phyloP scores from a whole-genome alignment of 2,797 vertebrate species.

The Gallinago solitaria region DNA sequence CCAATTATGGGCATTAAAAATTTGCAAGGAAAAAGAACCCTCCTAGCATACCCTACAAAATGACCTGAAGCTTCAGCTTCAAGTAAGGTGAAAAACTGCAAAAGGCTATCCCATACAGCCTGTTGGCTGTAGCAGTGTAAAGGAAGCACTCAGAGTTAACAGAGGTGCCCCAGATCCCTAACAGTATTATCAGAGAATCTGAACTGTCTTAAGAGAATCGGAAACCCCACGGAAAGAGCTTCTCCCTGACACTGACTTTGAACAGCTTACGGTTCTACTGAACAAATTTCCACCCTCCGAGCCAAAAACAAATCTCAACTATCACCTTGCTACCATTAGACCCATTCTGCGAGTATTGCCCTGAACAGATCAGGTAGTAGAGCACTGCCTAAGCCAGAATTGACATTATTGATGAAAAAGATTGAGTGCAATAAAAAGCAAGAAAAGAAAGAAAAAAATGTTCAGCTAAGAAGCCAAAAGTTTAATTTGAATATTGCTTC shows the following conservation, averaged over 20 bases:
- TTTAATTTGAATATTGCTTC: constrained; percentile 39
- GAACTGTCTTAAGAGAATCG: neutral
- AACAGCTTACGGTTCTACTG: neutral
- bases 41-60: neutral
- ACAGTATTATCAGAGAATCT: neutral
- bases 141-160: neutral
- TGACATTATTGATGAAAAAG: neutral
- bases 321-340: neutral
- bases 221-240: neutral
- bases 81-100: neutral
- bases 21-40: neutral
- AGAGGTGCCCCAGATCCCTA: neutral
- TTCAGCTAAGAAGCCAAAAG: neutral
- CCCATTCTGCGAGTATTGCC: neutral
- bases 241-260: neutral
- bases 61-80: neutral
- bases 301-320: neutral
- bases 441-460: neutral
- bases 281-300: neutral
- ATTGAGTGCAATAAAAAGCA: neutral
- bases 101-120: neutral
- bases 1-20: neutral
- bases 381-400: neutral
- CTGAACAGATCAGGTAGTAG: neutral
- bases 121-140: neutral